Percentiles rank a stretch among this genome's conserved stretches.
phyloP scores from a whole-genome alignment of 2,888 invertebrate genomes.

The Galerucella nymphaeae region DNA sequence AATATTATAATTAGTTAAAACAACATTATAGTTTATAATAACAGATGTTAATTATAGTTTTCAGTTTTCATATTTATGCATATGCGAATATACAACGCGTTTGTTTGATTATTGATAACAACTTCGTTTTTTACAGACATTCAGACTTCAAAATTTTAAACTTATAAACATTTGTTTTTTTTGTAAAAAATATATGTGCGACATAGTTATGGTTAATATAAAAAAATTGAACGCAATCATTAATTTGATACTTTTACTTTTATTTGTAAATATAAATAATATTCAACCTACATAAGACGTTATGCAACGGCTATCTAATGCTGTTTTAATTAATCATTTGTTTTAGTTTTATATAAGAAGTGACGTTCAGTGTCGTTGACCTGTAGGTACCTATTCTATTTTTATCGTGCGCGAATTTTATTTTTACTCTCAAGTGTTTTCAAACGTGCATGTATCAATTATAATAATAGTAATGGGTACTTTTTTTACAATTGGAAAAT shows the following conservation, averaged over 20 bases:
- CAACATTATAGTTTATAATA: background rate
- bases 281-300: background rate
- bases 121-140: background rate
- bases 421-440: background rate
- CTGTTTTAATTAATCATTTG: background rate
- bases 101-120: background rate
- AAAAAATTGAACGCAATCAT: background rate
- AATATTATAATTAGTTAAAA: background rate
- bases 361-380: background rate
- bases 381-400: background rate
- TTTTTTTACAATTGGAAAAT: too few species aligned
- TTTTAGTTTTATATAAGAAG: background rate
- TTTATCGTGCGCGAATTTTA: background rate
- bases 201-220: too few species aligned
- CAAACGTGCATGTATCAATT: too few species aligned
- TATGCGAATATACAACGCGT: background rate
- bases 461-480: too few species aligned
- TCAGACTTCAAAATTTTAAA: background rate
- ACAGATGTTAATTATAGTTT: constrained; percentile 9
- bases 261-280: background rate
- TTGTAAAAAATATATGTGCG: background rate
- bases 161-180: background rate
- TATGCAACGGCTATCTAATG: background rate
- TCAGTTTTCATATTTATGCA: background rate
- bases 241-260: background rate